These are phyloP conservation scores for Athrips mouffetella DNA, from an alignment of 2,888 invertebrate genomes.

Conservation along the genomic window DNA sequence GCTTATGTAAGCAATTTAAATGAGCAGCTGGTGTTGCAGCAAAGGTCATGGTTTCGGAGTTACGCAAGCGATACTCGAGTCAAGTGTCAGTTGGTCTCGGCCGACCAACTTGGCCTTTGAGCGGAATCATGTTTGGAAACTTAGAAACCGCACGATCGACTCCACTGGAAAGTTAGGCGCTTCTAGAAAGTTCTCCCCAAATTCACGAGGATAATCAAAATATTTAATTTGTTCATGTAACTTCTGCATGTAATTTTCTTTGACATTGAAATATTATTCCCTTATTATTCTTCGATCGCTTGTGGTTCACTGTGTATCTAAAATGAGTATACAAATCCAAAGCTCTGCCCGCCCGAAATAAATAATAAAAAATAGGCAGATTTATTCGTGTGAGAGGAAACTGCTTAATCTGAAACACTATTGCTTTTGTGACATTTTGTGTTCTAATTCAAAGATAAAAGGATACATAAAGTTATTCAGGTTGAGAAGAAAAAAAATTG, in stretches of 20 bases:
- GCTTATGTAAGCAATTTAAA: conserved; percentile 31
- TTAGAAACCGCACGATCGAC: conserved; percentile 9
- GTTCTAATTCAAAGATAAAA: too few species aligned
- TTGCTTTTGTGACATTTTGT: too few species aligned
- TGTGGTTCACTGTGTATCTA: too few species aligned
- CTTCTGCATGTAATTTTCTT: too few species aligned
- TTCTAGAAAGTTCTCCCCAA: conserved; percentile 3
- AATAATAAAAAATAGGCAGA: too few species aligned
- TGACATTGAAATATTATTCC: neutral
- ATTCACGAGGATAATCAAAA: neutral
- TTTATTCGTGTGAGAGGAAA: too few species aligned
- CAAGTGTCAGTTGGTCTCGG: conserved; percentile 37
- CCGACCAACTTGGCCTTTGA: conserved; percentile 22
- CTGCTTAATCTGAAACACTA: too few species aligned
- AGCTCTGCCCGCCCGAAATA: too few species aligned
- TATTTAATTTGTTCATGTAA: neutral
- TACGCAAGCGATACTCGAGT: conserved; percentile 36
- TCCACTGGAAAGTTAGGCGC: conserved; percentile 5
- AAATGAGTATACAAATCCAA: too few species aligned
- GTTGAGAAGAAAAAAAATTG: too few species aligned
- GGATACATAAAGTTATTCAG: too few species aligned
- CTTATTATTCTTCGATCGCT: too few species aligned
- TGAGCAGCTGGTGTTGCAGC: conserved; percentile 28
- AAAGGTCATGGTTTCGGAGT: conserved; percentile 51
- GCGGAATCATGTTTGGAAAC: conserved; percentile 10